Evolutionary conservation across 2,113 vertebrate species (phyloP).

Genomic region (Macquaria australasica): DNA sequence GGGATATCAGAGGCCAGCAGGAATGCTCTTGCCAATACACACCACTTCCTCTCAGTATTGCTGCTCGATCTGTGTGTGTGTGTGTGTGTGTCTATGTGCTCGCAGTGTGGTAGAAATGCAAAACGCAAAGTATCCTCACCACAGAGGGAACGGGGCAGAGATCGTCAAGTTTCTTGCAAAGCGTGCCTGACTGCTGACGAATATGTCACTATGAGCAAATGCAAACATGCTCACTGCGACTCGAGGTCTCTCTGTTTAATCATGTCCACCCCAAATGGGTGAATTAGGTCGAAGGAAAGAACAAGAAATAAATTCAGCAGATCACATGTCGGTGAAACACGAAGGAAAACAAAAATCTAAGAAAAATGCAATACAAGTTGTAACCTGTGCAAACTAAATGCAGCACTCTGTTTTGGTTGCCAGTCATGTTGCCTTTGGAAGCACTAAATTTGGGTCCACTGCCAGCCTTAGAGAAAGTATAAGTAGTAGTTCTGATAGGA

Average conservation of each 20-base stretch:
- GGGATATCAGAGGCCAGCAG: slow-evolving; percentile 37
- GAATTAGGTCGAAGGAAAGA: background rate
- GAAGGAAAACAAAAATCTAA: background rate
- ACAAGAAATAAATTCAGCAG: background rate
- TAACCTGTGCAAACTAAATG: background rate
- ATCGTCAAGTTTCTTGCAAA: background rate
- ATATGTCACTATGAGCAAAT: background rate
- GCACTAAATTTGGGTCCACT: background rate
- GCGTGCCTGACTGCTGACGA: background rate
- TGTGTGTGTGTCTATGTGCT: background rate
- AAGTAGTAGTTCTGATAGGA: background rate
- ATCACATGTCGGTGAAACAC: background rate
- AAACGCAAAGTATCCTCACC: background rate
- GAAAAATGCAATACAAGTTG: background rate
- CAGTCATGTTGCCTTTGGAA: background rate
- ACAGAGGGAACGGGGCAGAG: background rate
- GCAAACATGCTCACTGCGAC: background rate
- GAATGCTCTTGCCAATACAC: slow-evolving; percentile 25
- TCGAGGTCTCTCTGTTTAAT: background rate
- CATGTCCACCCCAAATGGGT: background rate
- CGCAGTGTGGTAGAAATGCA: background rate
- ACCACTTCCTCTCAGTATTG: slow-evolving; percentile 6
- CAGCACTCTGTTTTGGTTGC: background rate
- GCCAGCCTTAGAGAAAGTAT: background rate
- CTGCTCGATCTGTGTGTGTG: slow-evolving; percentile 4